phyloP scores from a whole-genome alignment of 2,797 vertebrate genomes.

The Clarias pachynema region DNA sequence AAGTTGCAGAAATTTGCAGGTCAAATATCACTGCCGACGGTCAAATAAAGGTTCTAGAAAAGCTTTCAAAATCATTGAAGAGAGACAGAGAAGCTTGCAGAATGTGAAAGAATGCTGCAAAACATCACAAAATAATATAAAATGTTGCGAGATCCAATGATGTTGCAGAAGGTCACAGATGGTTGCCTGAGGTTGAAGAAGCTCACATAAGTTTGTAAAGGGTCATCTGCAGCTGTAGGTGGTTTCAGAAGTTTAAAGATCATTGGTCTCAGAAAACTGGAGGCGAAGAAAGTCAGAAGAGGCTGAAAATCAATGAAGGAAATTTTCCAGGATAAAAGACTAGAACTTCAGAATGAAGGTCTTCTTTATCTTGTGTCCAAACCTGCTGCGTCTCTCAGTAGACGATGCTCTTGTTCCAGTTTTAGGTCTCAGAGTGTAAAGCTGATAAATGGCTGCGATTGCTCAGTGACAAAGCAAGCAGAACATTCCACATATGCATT shows the following conservation, averaged over 20 bases:
- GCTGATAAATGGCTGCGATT: slow-evolving; percentile 14
- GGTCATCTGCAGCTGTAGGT: neutral
- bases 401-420: neutral
- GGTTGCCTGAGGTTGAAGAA: neutral
- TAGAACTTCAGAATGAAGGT: neutral
- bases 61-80: too few species aligned
- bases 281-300: neutral
- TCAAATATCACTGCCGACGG: neutral
- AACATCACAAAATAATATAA: neutral
- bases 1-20: neutral
- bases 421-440: neutral
- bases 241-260: neutral
- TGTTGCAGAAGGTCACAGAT: neutral
- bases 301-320: neutral
- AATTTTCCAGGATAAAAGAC: neutral
- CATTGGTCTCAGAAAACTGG: neutral
- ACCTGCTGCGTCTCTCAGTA: neutral
- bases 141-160: neutral
- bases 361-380: neutral
- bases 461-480: slow-evolving; percentile 13
- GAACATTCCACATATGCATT: neutral
- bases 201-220: neutral
- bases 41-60: neutral
- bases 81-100: neutral
- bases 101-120: neutral